Evolutionary conservation across 2,888 invertebrate species (phyloP).

Genomic region (Polymixis flavicincta): DNA sequence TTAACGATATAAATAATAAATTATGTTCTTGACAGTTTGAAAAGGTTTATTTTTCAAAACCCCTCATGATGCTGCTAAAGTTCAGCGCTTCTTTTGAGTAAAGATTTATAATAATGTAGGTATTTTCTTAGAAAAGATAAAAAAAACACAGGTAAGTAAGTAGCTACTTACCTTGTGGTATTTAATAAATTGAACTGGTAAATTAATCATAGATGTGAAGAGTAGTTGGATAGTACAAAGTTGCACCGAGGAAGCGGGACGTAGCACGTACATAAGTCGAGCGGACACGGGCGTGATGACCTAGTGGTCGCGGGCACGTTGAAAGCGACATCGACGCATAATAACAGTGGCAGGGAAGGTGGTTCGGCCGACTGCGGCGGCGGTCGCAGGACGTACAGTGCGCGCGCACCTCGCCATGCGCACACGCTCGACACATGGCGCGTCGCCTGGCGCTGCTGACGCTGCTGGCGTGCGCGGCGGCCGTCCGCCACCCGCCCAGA

Average conservation of each 20-base stretch:
- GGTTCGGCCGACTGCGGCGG: conserved; percentile 72
- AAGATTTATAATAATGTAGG: no score
- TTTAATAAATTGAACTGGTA: background rate
- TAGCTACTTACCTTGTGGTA: background rate
- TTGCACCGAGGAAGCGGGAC: conserved; percentile 26
- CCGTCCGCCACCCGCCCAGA: conserved; percentile 76
- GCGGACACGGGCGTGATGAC: conserved; percentile 76
- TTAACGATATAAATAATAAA: background rate
- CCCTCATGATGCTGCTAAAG: background rate
- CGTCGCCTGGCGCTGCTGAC: conserved; percentile 89
- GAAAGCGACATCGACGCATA: conserved; percentile 86
- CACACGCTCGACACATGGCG: conserved; percentile 89
- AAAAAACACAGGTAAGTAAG: background rate
- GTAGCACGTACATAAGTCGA: conserved; percentile 35
- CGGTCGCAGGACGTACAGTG: conserved; percentile 81
- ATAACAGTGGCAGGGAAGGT: conserved; percentile 86
- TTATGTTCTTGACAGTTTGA: background rate
- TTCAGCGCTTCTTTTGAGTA: background rate
- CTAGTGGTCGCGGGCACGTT: conserved; percentile 82
- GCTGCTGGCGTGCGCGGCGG: conserved; percentile 84
- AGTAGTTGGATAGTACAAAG: conserved; percentile 5
- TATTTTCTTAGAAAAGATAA: background rate
- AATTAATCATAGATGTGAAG: conserved; percentile 2
- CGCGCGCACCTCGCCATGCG: conserved; percentile 90
- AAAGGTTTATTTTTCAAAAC: background rate